A percentile compares a stretch with the other conserved stretches of the same genome.
Evolutionary conservation across 1,140 invertebrate genomes (phyloP).

Genomic region (Hetaerina americana): DNA sequence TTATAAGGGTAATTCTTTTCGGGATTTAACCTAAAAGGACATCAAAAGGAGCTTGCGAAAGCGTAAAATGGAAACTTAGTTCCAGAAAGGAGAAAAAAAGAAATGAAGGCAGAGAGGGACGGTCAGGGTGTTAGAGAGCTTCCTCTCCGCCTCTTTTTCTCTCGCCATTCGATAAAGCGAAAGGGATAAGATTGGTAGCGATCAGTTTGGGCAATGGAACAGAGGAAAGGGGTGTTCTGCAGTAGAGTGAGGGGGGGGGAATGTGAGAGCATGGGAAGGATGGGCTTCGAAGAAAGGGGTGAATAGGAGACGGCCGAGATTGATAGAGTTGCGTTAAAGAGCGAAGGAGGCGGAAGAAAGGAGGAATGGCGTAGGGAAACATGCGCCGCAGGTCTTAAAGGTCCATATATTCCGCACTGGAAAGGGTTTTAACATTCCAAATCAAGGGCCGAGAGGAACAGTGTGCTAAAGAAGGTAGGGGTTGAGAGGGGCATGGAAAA

Average conservation of each 20-base stretch:
- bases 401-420: background rate
- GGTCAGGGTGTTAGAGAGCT: background rate
- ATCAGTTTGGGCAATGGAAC: too few relatives aligned
- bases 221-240: too few relatives aligned
- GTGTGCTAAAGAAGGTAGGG: background rate
- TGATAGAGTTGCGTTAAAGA: background rate
- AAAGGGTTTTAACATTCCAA: background rate
- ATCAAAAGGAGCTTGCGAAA: background rate
- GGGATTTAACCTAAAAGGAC: background rate
- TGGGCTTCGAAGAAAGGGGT: background rate
- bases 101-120: background rate
- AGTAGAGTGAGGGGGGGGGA: too few relatives aligned
- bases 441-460: background rate
- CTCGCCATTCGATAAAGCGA: background rate
- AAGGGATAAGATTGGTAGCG: background rate
- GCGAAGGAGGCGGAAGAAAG: background rate
- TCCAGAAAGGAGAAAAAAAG: background rate
- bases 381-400: background rate
- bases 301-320: background rate
- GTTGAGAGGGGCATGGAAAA: background rate
- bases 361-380: background rate
- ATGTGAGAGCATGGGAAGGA: too few relatives aligned
- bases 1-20: too few relatives aligned
- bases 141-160: background rate
- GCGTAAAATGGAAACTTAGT: background rate